Base-by-base conservation (phyloP, 2,888 invertebrate genomes). In the Mesorhabditis sp. region DNA sequence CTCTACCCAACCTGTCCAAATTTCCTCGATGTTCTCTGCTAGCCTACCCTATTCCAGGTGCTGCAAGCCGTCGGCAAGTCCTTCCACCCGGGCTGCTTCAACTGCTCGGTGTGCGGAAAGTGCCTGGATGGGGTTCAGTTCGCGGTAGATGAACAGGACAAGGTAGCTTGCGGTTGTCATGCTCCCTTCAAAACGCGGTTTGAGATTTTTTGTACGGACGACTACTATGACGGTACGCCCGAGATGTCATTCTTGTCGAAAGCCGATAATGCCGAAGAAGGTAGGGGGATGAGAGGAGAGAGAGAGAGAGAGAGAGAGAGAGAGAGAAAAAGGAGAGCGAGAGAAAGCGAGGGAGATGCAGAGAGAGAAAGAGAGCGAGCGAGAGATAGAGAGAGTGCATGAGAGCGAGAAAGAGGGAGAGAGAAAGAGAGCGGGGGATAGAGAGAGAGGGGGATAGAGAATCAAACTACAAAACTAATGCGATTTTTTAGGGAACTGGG, bases 401-500 rank as follows among this genome's bases (percentile, higher is more conserved):
- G 28, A 28, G 28, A 28, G 28, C 28, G 28, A 28, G 28, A 28
- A 28, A 28, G 28, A 28, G 28, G 2, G 28, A 2, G 28, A 28
- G 28, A 28, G 28, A 28, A 2, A 28, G 28, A 28, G 2, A 28
- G 28, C 1, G 28, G 1, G 28, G 28, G 28, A 28, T 28, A 28
- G 28, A 28, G 28, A 28, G 28, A 1, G 28, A n/a, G 28, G 1
- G 28, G 28, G 28, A 28, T 28, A 28, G 28, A 28, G 28, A 28
- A 28, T 28, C 28, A 28, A 28, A 28, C 1, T 28, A 15, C n/a
- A 28, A 15, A 13, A 13, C 13, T 61, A 5, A 61, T n/a, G 13
- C 6, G 15, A 44, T 41, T 42, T 70, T 72, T 76, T 93, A 87
- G 90, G 95, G 95, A 58, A 95, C 95, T 6, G 96, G 97, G 87